Percentiles rank a stretch among this genome's conserved stretches.
These are phyloP conservation scores for Rhabdomys pumilio DNA, from an alignment of 2,797 vertebrate species.

Conservation along the genomic window DNA sequence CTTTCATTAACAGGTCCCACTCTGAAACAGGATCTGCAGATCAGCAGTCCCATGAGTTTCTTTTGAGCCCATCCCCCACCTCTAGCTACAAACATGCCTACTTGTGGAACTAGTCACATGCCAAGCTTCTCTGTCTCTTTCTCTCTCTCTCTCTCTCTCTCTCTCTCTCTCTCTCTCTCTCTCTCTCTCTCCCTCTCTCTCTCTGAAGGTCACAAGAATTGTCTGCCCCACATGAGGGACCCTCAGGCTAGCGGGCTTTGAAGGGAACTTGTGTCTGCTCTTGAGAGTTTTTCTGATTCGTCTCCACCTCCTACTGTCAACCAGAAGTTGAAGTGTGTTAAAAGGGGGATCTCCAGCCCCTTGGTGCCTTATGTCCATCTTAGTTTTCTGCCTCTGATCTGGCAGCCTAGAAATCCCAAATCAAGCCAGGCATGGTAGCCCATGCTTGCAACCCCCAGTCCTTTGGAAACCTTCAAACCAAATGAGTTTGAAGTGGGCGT, in stretches of 20 bases:
- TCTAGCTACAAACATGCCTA: background rate
- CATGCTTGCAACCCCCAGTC: background rate
- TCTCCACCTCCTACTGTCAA: background rate
- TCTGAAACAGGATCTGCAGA: background rate
- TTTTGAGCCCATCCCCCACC: background rate
- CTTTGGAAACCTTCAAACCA: background rate
- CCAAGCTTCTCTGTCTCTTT: background rate
- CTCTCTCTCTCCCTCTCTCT: background rate
- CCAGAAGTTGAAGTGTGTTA: background rate
- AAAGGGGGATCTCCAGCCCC: background rate
- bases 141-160: background rate
- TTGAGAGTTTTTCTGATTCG: background rate
- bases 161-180: background rate
- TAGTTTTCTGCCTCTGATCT: background rate
- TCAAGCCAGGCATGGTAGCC: background rate
- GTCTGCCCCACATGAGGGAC: background rate
- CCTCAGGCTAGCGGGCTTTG: background rate
- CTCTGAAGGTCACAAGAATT: background rate
- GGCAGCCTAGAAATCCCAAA: background rate
- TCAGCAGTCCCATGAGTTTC: background rate
- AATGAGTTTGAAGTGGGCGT: background rate
- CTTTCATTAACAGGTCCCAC: background rate
- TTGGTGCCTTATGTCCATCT: background rate
- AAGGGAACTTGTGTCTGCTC: background rate
- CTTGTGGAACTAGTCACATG: background rate